Conservation (phyloP, 2,797 vertebrate genomes). For the Menidia menidia region DNA sequence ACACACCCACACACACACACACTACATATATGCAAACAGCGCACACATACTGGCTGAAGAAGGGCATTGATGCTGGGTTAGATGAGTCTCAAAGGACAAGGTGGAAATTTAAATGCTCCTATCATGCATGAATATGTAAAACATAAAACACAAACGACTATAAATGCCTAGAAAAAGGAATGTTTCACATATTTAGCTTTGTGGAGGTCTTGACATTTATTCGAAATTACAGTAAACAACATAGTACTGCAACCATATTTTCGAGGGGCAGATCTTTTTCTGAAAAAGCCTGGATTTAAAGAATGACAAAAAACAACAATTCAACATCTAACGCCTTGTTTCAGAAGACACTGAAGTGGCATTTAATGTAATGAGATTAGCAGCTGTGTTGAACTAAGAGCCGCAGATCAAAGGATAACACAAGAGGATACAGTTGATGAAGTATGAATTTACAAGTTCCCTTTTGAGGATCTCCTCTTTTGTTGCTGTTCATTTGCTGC, state of each 20-base stretch:
- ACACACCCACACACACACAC: constrained; percentile 16
- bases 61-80: constrained; percentile 25
- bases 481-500: constrained; percentile 24
- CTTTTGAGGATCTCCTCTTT: constrained; percentile 10
- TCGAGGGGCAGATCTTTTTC: constrained; percentile 26
- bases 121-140: constrained; percentile 20
- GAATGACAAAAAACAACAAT: constrained; percentile 17
- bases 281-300: constrained; percentile 12
- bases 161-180: background rate
- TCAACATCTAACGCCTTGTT: constrained; percentile 17
- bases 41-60: constrained; percentile 23
- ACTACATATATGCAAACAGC: constrained; percentile 1
- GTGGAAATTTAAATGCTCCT: constrained; percentile 35
- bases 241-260: constrained; percentile 6
- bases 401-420: constrained; percentile 16
- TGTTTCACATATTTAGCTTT: constrained; percentile 12
- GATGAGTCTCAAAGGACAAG: constrained; percentile 45
- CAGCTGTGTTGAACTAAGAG: constrained; percentile 18
- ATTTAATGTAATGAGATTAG: constrained; percentile 25
- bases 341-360: constrained; percentile 16
- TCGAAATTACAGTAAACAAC: constrained; percentile 20
- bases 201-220: constrained; percentile 2
- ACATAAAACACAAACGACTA: constrained; percentile 7
- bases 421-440: constrained; percentile 16
- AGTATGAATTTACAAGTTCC: constrained; percentile 25